A percentile compares a stretch with the other conserved stretches of the same genome.
phyloP scores from a whole-genome alignment of 2,797 vertebrate genomes.

The Myiotriccus ornatus region DNA sequence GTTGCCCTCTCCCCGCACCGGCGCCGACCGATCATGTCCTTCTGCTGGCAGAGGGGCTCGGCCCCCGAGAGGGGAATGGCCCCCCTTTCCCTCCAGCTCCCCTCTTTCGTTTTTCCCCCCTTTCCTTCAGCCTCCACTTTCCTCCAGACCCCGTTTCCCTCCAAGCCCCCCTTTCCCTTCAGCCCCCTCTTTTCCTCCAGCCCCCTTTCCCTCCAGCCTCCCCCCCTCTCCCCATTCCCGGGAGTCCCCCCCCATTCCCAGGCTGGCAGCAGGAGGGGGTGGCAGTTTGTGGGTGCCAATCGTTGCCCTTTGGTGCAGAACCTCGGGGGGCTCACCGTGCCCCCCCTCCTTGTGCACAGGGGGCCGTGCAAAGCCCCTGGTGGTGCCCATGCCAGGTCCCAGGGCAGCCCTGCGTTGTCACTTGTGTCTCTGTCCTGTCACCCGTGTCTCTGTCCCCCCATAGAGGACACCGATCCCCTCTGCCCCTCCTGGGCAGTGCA shows the following conservation, averaged over 20 bases:
- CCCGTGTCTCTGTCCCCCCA: neutral
- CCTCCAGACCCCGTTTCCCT: neutral
- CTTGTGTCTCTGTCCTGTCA: neutral
- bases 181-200: neutral
- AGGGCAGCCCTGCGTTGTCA: neutral
- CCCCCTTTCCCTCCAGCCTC: too few species aligned
- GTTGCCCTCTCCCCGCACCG: neutral
- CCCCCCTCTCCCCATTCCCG: accelerated
- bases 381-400: neutral
- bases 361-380: neutral
- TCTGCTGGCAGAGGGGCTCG: neutral
- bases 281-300: neutral
- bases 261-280: neutral
- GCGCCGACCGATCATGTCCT: neutral
- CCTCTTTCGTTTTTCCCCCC: too few species aligned
- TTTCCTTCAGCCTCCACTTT: too few species aligned
- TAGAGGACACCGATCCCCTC: neutral
- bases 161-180: neutral
- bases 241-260: neutral
- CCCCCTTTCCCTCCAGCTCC: too few species aligned
- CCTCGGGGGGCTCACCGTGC: neutral
- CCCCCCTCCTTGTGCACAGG: accelerated
- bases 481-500: neutral
- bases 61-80: neutral
- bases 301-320: neutral